Evolutionary conservation across 2,888 invertebrate species (phyloP).

Genomic region (Bellardia bayeri): DNA sequence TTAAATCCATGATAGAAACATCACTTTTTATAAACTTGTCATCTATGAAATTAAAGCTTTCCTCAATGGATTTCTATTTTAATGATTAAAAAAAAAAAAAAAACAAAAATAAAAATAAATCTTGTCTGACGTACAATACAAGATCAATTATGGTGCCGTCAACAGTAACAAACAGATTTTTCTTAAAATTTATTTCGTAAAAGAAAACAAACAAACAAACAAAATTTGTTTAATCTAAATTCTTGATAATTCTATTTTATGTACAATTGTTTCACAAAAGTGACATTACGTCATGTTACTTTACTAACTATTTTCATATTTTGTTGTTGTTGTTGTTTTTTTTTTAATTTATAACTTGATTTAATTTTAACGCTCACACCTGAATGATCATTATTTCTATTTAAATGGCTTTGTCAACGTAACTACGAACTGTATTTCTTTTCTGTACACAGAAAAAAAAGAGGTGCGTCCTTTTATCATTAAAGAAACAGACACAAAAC

Average conservation of each 20-base stretch:
- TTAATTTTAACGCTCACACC: constrained; percentile 73
- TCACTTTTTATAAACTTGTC: constrained; percentile 66
- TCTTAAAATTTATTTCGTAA: constrained; percentile 35
- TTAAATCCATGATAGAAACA: constrained; percentile 62
- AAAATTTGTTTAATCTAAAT: constrained; percentile 54
- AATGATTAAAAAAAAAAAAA: constrained; percentile 10
- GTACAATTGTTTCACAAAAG: constrained; percentile 57
- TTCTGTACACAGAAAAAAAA: constrained; percentile 68
- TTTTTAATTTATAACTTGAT: constrained; percentile 69
- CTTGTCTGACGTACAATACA: constrained; percentile 43
- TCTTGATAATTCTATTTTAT: constrained; percentile 53
- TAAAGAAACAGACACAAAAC: constrained; percentile 37
- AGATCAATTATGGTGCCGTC: constrained; percentile 66
- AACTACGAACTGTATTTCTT: constrained; percentile 1
- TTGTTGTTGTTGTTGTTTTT: background rate
- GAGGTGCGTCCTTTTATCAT: constrained; percentile 74
- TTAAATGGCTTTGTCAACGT: constrained; percentile 81
- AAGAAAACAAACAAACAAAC: constrained; percentile 3
- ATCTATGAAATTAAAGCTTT: constrained; percentile 72
- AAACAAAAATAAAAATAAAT: background rate
- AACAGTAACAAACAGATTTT: constrained; percentile 33
- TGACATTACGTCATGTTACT: constrained; percentile 71
- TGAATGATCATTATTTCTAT: constrained; percentile 79
- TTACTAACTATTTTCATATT: constrained; percentile 4
- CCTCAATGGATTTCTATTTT: constrained; percentile 60